phyloP scores from a whole-genome alignment of 64 coral and sea anemone genomes.

The Dendrophyllia cribrosa region DNA sequence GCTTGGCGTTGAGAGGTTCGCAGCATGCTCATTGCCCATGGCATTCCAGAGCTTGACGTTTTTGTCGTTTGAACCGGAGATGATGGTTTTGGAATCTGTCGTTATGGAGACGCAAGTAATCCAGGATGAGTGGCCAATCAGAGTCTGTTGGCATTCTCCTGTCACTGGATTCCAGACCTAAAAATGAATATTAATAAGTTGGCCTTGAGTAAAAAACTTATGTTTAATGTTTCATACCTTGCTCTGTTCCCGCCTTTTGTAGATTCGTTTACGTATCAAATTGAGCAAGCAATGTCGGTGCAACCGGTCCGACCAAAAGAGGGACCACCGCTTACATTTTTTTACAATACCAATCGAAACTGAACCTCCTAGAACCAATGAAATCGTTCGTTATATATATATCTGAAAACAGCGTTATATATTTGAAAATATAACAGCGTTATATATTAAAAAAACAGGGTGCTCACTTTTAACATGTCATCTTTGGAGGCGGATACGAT shows the following conservation, averaged over 20 bases:
- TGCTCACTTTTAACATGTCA: conserved; percentile 74
- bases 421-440: no score
- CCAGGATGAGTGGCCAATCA: conserved; percentile 91
- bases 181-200: neutral
- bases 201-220: neutral
- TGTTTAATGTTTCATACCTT: no score
- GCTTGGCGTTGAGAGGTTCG: conserved; percentile 29
- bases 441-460: neutral
- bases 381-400: no score
- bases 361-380: no score
- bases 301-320: no score
- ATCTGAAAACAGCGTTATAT: no score
- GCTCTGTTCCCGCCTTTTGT: no score
- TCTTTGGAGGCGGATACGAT: conserved; percentile 91
- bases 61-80: conserved; percentile 90
- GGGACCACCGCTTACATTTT: no score
- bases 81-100: conserved; percentile 76
- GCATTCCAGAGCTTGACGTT: conserved; percentile 85
- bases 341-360: no score
- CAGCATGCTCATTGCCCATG: conserved; percentile 52
- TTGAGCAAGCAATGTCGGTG: no score
- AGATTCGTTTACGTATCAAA: no score
- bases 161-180: conserved; percentile 74
- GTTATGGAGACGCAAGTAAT: conserved; percentile 83
- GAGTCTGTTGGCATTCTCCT: conserved; percentile 76